Conservation (phyloP, 2,797 vertebrate genomes). For the Acanthurus lineatus region DNA sequence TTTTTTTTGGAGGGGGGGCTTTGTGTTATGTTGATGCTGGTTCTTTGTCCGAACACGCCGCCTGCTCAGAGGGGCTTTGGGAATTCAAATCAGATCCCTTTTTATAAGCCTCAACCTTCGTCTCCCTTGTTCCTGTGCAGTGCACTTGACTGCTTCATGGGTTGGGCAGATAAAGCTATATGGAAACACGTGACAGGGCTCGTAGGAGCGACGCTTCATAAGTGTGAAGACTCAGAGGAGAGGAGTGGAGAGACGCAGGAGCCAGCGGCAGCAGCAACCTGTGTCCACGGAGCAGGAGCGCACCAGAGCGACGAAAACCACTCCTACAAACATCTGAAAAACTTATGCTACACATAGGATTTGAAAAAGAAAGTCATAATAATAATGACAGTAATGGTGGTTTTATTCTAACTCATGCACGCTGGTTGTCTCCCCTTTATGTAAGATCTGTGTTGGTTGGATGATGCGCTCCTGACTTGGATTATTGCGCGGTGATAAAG, state of each 20-base stretch:
- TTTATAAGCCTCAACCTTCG: slow-evolving; percentile 35
- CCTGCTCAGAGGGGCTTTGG: slow-evolving; percentile 44
- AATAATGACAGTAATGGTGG: not conserved
- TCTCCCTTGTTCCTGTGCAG: slow-evolving; percentile 53
- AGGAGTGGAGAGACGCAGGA: slow-evolving; percentile 64
- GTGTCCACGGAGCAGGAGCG: slow-evolving; percentile 58
- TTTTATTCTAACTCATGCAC: slow-evolving; percentile 14
- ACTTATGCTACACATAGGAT: slow-evolving; percentile 31
- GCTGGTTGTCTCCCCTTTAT: slow-evolving; percentile 30
- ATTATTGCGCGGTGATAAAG: slow-evolving; percentile 76
- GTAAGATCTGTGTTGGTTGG: slow-evolving; percentile 52
- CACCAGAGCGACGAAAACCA: slow-evolving; percentile 38
- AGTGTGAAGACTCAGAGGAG: slow-evolving; percentile 75
- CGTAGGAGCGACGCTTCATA: slow-evolving; percentile 82
- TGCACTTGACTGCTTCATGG: slow-evolving; percentile 65
- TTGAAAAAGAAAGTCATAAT: not conserved
- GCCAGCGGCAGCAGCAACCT: slow-evolving; percentile 49
- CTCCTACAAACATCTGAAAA: slow-evolving; percentile 39
- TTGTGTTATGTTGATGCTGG: slow-evolving; percentile 5
- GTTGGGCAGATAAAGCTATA: slow-evolving; percentile 68
- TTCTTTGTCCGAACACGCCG: slow-evolving; percentile 36
- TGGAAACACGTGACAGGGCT: slow-evolving; percentile 81
- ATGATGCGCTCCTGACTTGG: slow-evolving; percentile 78
- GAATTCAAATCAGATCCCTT: slow-evolving; percentile 51
- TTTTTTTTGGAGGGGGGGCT: not conserved